Percentiles rank a stretch among this genome's conserved stretches.
phyloP scores from a whole-genome alignment of 2,888 invertebrate species.

The Phoenoteleia sp. region DNA sequence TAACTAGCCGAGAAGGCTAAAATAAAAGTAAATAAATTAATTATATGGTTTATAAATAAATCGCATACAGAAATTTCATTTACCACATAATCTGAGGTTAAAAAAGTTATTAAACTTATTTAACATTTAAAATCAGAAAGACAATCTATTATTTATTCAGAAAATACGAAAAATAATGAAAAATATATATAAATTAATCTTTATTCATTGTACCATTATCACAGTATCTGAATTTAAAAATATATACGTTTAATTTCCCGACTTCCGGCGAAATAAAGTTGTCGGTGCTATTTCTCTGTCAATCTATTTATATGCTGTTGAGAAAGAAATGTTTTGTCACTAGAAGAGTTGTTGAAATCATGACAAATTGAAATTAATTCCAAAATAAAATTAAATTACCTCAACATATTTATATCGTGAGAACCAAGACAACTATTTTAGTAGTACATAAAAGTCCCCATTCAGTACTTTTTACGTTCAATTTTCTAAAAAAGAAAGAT shows the following conservation, averaged over 20 bases:
- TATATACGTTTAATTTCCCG: conserved; percentile 20
- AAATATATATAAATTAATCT: not conserved
- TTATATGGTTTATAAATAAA: too few relatives aligned
- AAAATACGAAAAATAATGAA: not conserved
- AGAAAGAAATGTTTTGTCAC: conserved; percentile 27
- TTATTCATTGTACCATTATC: conserved; percentile 1
- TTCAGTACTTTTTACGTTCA: too few relatives aligned
- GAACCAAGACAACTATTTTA: not conserved
- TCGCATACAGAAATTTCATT: too few relatives aligned
- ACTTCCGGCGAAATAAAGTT: conserved; percentile 44
- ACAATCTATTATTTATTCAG: not conserved
- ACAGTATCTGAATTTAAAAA: conserved; percentile 37
- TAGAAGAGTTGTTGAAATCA: conserved; percentile 47
- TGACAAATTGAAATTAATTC: conserved; percentile 70
- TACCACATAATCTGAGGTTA: too few relatives aligned
- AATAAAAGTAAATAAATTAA: too few relatives aligned
- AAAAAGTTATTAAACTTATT: too few relatives aligned
- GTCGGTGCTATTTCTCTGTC: not conserved
- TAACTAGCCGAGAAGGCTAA: too few relatives aligned
- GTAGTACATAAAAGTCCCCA: too few relatives aligned
- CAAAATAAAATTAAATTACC: conserved; percentile 38
- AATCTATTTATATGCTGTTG: conserved; percentile 45
- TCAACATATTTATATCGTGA: conserved; percentile 26
- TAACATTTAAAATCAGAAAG: too few relatives aligned
- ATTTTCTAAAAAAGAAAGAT: too few relatives aligned